Evolutionary conservation across 1,140 invertebrate genomes (phyloP), one percentile per base, ranked within the genome.

Genomic region (Diabrotica virgifera): DNA sequence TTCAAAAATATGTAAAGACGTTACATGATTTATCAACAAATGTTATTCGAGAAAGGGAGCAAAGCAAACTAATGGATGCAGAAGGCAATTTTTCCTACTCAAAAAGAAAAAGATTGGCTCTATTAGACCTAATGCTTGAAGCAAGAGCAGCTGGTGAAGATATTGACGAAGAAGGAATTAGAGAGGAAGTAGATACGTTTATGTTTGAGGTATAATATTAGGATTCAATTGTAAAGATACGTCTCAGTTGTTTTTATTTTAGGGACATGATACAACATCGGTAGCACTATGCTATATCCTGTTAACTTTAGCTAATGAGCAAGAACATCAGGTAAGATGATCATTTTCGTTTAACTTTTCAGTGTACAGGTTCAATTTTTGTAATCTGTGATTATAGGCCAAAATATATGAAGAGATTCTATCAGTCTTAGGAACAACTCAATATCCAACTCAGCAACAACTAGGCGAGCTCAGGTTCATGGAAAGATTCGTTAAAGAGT

Each of bases 161-260:
- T 9, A 78, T 92, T 11, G 79, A 83, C 0, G 82, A 87, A 67
- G 84, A 86, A 66, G 86, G 90, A 72, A 91, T 94, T 55, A 81
- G 89, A 58, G 91, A 94, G 76, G 92, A 94, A 82, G 91, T 93
- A 5, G 91, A 94, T 73, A 94, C 92, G 5, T 94, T 94, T 73
- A 92, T 90, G 86, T 91, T 91, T 79, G 89, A 89, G 83, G 89
- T 89, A 58, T 63, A 67, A 24, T 24, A 4, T 46, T 46, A 46
- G 11, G 2, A 3, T 46, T 4, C 5, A 46, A 46, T 10, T 46
- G 6, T 46, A 46, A 46, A 46, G 40, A 46, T 4, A 24, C 24
- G 24, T 24, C 4, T 24, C 4, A 24, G 24, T 1, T 24, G 4
- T 24, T 24, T 24, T 55, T 24, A 89, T 78, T 68, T 11, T 64